These are phyloP conservation scores for Microcebus murinus DNA, from an alignment of 2,113 vertebrate species.

Conservation along the genomic window DNA sequence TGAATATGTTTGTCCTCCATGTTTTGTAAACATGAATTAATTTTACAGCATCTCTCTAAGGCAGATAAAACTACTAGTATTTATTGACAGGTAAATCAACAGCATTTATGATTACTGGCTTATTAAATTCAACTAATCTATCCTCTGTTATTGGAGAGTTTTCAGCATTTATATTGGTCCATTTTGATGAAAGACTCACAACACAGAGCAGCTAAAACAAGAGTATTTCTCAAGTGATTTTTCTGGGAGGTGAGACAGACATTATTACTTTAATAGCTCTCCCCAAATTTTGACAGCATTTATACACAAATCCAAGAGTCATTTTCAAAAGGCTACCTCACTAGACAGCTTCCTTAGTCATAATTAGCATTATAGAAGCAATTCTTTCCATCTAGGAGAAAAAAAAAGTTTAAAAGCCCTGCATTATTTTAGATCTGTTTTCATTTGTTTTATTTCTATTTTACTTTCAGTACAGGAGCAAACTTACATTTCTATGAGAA, in stretches of 20 bases:
- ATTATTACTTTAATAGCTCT: neutral
- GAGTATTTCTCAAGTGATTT: neutral
- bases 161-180: neutral
- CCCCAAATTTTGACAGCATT: neutral
- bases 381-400: neutral
- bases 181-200: neutral
- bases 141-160: neutral
- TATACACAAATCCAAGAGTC: neutral
- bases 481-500: neutral
- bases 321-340: slow-evolving; percentile 8
- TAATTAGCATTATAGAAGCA: neutral
- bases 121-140: slow-evolving; percentile 2
- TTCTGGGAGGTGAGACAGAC: neutral
- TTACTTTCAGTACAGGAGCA: neutral
- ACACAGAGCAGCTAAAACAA: neutral
- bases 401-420: neutral
- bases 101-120: neutral
- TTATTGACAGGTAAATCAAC: neutral
- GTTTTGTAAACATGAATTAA: neutral
- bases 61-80: neutral
- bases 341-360: neutral
- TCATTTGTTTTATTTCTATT: neutral
- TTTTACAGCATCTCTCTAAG: neutral
- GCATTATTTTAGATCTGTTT: neutral
- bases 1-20: neutral